Evolutionary conservation across 1,140 invertebrate genomes (phyloP).

Genomic region (Eulimnadia texana): DNA sequence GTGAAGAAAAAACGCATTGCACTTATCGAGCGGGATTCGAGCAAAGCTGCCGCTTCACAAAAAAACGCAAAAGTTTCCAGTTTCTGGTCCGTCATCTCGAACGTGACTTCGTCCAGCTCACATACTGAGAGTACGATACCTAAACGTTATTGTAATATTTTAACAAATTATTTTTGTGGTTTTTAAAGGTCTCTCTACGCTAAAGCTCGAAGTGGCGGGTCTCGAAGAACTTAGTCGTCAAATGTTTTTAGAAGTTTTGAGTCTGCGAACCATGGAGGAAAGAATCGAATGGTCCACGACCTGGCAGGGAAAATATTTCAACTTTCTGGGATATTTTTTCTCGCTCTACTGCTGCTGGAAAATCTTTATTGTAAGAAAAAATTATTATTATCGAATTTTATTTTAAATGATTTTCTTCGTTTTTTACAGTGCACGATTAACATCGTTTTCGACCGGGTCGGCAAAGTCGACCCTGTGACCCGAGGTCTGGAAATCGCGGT

Average conservation of each 20-base stretch:
- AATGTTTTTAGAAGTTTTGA: conserved; percentile 89
- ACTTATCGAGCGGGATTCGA: conserved; percentile 41
- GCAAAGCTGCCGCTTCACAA: conserved; percentile 25
- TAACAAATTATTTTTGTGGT: conserved; percentile 6
- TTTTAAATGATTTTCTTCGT: conserved; percentile 14
- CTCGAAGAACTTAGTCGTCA: conserved; percentile 86
- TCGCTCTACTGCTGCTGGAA: conserved; percentile 98
- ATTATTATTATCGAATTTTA: not conserved
- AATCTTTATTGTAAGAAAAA: conserved; percentile 84
- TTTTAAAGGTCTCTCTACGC: conserved; percentile 55
- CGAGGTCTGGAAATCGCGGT: conserved; percentile 92
- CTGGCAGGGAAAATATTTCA: conserved; percentile 96
- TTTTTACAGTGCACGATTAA: conserved; percentile 78
- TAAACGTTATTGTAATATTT: conserved; percentile 7
- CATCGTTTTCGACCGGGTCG: conserved; percentile 97
- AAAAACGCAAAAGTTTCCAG: not conserved
- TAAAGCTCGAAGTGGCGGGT: conserved; percentile 70
- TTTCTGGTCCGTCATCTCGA: conserved; percentile 11
- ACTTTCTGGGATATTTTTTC: conserved; percentile 97
- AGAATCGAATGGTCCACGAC: conserved; percentile 87
- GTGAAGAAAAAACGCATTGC: conserved; percentile 89
- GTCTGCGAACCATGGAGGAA: conserved; percentile 83
- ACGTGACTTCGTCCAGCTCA: conserved; percentile 1
- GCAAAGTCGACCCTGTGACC: conserved; percentile 96
- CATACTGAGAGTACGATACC: not conserved